A percentile compares a stretch with the other conserved stretches of the same genome.
phyloP scores from a whole-genome alignment of 2,888 invertebrate genomes.

The Colletes collaris region DNA sequence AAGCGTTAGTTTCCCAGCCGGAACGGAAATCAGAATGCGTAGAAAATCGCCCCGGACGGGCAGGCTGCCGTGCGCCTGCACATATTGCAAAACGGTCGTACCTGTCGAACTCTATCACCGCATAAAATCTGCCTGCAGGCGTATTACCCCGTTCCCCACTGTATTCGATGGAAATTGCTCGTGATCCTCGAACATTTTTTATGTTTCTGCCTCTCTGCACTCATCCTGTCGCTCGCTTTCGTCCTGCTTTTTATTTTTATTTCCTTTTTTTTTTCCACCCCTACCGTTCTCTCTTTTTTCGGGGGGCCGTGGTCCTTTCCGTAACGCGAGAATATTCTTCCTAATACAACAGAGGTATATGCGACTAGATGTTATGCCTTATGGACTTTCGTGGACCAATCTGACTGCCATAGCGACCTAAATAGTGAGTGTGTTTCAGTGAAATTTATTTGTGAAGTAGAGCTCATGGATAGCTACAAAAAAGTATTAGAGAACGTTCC shows the following conservation, averaged over 20 bases:
- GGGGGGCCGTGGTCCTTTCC: neutral
- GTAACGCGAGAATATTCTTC: neutral
- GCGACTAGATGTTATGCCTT: slow-evolving; percentile 8
- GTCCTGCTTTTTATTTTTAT: slow-evolving; percentile 24
- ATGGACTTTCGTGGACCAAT: neutral
- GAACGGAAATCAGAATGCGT: slow-evolving; percentile 57
- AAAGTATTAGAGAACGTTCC: no score
- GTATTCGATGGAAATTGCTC: slow-evolving; percentile 79
- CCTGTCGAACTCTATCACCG: slow-evolving; percentile 66
- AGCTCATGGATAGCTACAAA: no score
- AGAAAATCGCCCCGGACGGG: slow-evolving; percentile 51
- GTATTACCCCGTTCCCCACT: slow-evolving; percentile 46
- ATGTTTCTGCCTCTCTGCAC: slow-evolving; percentile 38
- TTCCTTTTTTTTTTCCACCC: neutral
- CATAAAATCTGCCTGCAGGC: slow-evolving; percentile 62
- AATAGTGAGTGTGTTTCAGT: no score
- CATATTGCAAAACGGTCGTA: slow-evolving; percentile 54
- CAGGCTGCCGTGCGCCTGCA: slow-evolving; percentile 21
- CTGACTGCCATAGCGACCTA: no score
- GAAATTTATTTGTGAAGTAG: no score
- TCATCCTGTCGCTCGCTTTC: neutral
- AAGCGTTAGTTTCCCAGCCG: slow-evolving; percentile 35
- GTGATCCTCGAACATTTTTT: slow-evolving; percentile 70
- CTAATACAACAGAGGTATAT: slow-evolving; percentile 1
- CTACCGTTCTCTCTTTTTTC: neutral